phyloP scores from a whole-genome alignment of 2,797 vertebrate genomes.

The Carcharodon carcharias region DNA sequence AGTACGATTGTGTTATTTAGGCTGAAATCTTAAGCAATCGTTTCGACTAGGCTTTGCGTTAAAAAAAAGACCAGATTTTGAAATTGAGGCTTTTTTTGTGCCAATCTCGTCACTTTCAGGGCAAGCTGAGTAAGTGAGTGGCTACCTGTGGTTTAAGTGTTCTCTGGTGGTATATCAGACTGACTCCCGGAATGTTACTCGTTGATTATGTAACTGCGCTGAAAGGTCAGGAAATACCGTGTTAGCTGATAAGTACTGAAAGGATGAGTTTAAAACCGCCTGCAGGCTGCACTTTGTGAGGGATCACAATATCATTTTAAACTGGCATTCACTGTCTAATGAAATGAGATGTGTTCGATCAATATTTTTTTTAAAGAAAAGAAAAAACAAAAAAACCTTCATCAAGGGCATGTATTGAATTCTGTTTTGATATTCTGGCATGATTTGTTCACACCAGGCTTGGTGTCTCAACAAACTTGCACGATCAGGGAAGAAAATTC shows the following conservation, averaged over 20 bases:
- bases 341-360: neutral
- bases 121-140: neutral
- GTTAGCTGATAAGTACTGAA: neutral
- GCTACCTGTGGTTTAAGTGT: neutral
- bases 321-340: neutral
- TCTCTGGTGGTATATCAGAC: neutral
- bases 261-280: neutral
- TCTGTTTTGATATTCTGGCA: neutral
- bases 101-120: neutral
- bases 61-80: neutral
- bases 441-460: neutral
- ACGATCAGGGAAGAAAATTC: neutral
- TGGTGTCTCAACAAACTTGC: neutral
- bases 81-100: neutral
- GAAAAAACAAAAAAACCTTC: neutral
- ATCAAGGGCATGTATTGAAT: neutral
- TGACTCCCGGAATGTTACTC: neutral
- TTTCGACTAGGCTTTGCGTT: neutral
- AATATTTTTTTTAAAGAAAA: neutral
- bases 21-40: neutral
- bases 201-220: neutral
- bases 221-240: neutral
- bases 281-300: neutral
- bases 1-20: neutral
- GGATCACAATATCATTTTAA: neutral